Percentiles rank a stretch among this genome's conserved stretches.
phyloP scores from a whole-genome alignment of 2,888 invertebrate genomes.

The Rhamphomyia laevipes region DNA sequence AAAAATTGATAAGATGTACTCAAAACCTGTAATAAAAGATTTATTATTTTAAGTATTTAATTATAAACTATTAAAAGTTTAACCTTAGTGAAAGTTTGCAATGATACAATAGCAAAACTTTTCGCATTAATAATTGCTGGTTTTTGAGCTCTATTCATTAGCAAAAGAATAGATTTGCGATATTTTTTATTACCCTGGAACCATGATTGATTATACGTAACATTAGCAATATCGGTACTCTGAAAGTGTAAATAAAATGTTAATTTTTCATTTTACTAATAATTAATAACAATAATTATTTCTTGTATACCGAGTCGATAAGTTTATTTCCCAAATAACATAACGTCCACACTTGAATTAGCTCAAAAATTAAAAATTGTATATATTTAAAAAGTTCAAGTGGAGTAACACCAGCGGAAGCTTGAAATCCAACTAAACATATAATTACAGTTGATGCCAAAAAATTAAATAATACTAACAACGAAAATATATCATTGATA shows the following conservation, averaged over 20 bases:
- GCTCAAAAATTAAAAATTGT: constrained; percentile 8
- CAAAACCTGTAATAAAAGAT: not conserved
- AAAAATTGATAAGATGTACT: not conserved
- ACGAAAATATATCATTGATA: constrained; percentile 8
- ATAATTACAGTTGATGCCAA: constrained; percentile 13
- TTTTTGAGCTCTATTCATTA: constrained; percentile 2
- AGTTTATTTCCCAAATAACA: constrained; percentile 11
- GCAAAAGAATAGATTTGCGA: not conserved
- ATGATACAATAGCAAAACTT: not conserved
- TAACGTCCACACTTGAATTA: constrained; percentile 10
- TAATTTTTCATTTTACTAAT: too few relatives aligned
- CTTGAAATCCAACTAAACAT: constrained; percentile 14
- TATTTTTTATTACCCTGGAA: not conserved
- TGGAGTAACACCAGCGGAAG: constrained; percentile 4
- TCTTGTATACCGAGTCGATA: constrained; percentile 7
- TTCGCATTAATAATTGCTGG: constrained; percentile 5
- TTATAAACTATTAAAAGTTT: not conserved
- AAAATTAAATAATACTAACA: constrained; percentile 14
- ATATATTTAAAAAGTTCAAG: constrained; percentile 10
- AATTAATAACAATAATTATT: too few relatives aligned
- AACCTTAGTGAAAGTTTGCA: not conserved
- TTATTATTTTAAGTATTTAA: not conserved
- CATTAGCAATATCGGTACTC: constrained; percentile 4
- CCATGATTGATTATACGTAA: constrained; percentile 5
- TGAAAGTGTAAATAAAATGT: constrained; percentile 3